These are phyloP conservation scores for Onychomys arenicola DNA, from an alignment of 2,797 vertebrate species.

Conservation along the genomic window DNA sequence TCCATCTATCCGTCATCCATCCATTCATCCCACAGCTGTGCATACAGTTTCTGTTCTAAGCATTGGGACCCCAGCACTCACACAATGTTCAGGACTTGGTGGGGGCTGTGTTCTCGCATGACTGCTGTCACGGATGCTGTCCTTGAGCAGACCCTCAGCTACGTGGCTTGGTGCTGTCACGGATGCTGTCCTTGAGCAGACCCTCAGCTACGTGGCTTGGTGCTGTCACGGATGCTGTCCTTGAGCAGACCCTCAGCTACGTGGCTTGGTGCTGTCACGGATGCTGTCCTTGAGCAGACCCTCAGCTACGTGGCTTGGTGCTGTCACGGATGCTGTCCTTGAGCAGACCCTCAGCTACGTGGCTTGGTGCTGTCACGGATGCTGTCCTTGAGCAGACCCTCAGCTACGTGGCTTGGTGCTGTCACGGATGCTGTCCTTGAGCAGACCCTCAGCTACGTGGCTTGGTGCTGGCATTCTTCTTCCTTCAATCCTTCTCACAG, in stretches of 20 bases:
- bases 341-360: too few relatives aligned
- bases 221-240: too few relatives aligned
- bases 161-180: not conserved
- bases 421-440: too few relatives aligned
- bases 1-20: not conserved
- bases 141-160: not conserved
- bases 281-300: too few relatives aligned
- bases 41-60: not conserved
- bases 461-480: not conserved
- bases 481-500: not conserved
- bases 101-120: not conserved
- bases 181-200: too few relatives aligned
- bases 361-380: not conserved
- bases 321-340: not conserved
- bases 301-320: not conserved
- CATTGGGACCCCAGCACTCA: not conserved
- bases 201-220: not conserved
- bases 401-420: too few relatives aligned
- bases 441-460: not conserved
- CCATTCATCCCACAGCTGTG: not conserved
- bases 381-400: not conserved
- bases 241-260: not conserved
- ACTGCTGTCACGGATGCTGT: not conserved
- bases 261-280: not conserved
- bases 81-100: not conserved